Conservation (phyloP, 2,113 vertebrate species). For the Tragelaphus strepsiceros region DNA sequence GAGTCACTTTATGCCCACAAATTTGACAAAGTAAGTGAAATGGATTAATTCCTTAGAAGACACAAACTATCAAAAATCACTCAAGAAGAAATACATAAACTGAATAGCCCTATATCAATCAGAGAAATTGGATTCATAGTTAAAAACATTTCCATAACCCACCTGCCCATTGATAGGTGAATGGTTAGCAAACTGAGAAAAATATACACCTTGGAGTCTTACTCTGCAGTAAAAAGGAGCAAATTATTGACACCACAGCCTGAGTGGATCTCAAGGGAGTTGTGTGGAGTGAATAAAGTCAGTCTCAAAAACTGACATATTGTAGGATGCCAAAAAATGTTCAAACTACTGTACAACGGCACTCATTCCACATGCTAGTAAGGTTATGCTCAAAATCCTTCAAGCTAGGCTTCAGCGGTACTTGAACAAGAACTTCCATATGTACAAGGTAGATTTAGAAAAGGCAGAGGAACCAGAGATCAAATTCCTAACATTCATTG, state of each 20-base stretch:
- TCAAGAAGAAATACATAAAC: neutral
- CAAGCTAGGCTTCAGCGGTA: neutral
- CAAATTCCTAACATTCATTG: neutral
- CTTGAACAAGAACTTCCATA: neutral
- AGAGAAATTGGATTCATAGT: neutral
- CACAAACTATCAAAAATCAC: neutral
- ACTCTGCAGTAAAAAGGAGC: neutral
- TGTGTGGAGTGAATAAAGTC: neutral
- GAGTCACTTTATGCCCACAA: neutral
- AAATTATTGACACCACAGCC: neutral
- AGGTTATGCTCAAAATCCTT: neutral
- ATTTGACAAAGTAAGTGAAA: neutral
- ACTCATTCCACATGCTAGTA: neutral
- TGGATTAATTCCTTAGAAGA: neutral
- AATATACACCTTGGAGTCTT: neutral
- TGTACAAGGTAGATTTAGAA: neutral
- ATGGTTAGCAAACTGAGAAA: neutral
- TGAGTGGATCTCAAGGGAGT: neutral
- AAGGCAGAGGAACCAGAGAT: neutral
- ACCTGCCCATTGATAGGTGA: neutral
- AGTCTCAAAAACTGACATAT: neutral
- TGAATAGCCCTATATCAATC: neutral
- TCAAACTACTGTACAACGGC: neutral
- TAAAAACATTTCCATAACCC: neutral
- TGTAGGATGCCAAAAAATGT: neutral